A percentile compares a stretch with the other conserved stretches of the same genome.
Evolutionary conservation across 2,888 invertebrate species (phyloP).

Genomic region (Melanostoma mellinum): DNA sequence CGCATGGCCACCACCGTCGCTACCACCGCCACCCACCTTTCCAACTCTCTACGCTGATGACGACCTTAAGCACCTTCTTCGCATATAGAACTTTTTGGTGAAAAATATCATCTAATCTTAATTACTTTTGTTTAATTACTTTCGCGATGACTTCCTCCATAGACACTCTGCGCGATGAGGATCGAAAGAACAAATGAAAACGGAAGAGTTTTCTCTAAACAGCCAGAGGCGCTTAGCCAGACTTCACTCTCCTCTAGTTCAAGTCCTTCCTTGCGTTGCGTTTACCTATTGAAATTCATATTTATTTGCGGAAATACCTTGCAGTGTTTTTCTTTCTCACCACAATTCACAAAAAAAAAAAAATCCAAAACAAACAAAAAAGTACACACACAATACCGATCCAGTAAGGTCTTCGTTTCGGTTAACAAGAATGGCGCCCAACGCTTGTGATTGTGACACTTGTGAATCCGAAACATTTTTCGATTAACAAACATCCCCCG

Average conservation of each 20-base stretch:
- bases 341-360: conserved; percentile 5
- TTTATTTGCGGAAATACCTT: conserved; percentile 56
- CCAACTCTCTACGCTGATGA: neutral
- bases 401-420: neutral
- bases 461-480: conserved; percentile 65
- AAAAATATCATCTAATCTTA: conserved; percentile 78
- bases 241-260: conserved; percentile 22
- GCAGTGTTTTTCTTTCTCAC: conserved; percentile 41
- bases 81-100: conserved; percentile 37
- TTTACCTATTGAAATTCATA: conserved; percentile 46
- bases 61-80: conserved; percentile 29
- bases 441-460: conserved; percentile 10
- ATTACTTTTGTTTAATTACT: conserved; percentile 82
- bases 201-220: conserved; percentile 46
- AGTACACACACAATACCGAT: conserved; percentile 4
- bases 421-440: neutral
- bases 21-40: neutral
- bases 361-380: conserved; percentile 9
- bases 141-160: conserved; percentile 76
- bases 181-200: conserved; percentile 11
- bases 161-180: conserved; percentile 19
- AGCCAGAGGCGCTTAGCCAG: conserved; percentile 58
- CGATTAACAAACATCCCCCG: conserved; percentile 68
- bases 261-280: neutral
- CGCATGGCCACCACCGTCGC: neutral